Conservation (phyloP, 2,888 invertebrate species). For the Punctoribates punctum region DNA sequence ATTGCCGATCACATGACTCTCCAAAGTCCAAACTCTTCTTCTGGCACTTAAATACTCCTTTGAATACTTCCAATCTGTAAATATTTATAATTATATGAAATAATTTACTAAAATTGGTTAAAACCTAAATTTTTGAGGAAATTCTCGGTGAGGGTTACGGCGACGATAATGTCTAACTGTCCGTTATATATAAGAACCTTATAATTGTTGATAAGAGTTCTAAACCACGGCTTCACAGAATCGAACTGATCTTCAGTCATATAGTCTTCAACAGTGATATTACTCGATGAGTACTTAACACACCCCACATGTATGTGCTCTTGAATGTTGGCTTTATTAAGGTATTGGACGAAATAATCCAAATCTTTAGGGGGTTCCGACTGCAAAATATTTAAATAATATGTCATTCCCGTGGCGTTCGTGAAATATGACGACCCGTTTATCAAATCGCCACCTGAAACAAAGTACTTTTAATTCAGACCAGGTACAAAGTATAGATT, state of each 20-base stretch:
- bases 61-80: slow-evolving; percentile 65
- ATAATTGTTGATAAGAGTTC: slow-evolving; percentile 53
- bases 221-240: slow-evolving; percentile 62
- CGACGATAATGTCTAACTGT: slow-evolving; percentile 84
- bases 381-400: slow-evolving; percentile 70
- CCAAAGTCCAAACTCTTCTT: slow-evolving; percentile 46
- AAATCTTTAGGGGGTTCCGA: slow-evolving; percentile 51
- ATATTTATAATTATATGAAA: not conserved
- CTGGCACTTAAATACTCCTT: slow-evolving; percentile 64
- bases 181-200: slow-evolving; percentile 67
- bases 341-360: too few relatives aligned
- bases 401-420: slow-evolving; percentile 70
- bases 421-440: slow-evolving; percentile 62
- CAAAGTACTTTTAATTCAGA: too few relatives aligned
- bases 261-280: slow-evolving; percentile 64
- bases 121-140: slow-evolving; percentile 66
- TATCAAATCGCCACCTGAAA: slow-evolving; percentile 60
- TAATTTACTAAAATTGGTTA: not conserved
- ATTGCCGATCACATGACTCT: too few relatives aligned
- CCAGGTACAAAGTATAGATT: too few relatives aligned
- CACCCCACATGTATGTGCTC: slow-evolving; percentile 80
- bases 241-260: slow-evolving; percentile 74
- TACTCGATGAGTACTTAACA: slow-evolving; percentile 61
- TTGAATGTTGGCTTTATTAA: slow-evolving; percentile 64
- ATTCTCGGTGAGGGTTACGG: slow-evolving; percentile 76